phyloP scores from a whole-genome alignment of 1,140 invertebrate genomes.

The Neodiprion lecontei region DNA sequence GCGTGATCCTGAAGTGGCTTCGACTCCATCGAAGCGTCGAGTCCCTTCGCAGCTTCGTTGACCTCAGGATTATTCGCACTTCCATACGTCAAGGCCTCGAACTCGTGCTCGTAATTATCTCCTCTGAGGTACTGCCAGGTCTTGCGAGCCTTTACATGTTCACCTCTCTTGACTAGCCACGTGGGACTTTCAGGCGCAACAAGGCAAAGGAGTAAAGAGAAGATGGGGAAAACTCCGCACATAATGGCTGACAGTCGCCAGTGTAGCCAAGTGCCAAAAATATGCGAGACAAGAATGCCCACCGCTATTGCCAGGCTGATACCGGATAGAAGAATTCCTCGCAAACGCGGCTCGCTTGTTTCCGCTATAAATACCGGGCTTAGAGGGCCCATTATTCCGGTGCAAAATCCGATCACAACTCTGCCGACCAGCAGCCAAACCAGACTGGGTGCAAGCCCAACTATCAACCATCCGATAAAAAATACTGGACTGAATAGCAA shows the following conservation, averaged over 20 bases:
- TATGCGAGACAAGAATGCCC: constrained; percentile 65
- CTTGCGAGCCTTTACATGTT: constrained; percentile 59
- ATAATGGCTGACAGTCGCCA: constrained; percentile 67
- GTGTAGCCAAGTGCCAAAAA: constrained; percentile 66
- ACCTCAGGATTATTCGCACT: constrained; percentile 15
- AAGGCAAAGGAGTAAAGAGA: constrained; percentile 56
- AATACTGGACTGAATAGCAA: constrained; percentile 68
- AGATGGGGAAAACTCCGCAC: constrained; percentile 60
- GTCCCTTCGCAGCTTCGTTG: constrained; percentile 17
- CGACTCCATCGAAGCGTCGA: constrained; percentile 31
- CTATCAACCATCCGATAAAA: constrained; percentile 71
- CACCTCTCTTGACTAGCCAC: constrained; percentile 68
- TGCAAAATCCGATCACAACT: constrained; percentile 70
- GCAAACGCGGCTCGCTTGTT: constrained; percentile 63
- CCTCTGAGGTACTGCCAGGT: constrained; percentile 50
- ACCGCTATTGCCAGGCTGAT: constrained; percentile 64
- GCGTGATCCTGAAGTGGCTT: constrained; percentile 40
- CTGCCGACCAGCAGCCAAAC: constrained; percentile 68
- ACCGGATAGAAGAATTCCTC: constrained; percentile 65
- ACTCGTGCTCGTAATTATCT: constrained; percentile 31
- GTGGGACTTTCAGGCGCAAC: constrained; percentile 76
- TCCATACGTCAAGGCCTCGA: constrained; percentile 13
- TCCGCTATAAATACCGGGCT: constrained; percentile 63
- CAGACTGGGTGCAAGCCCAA: constrained; percentile 62
- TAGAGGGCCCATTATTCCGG: constrained; percentile 61